Evolutionary conservation across 2,888 invertebrate genomes (phyloP), one percentile per base, ranked within the genome.

Genomic region (Agapetus fuscipes): DNA sequence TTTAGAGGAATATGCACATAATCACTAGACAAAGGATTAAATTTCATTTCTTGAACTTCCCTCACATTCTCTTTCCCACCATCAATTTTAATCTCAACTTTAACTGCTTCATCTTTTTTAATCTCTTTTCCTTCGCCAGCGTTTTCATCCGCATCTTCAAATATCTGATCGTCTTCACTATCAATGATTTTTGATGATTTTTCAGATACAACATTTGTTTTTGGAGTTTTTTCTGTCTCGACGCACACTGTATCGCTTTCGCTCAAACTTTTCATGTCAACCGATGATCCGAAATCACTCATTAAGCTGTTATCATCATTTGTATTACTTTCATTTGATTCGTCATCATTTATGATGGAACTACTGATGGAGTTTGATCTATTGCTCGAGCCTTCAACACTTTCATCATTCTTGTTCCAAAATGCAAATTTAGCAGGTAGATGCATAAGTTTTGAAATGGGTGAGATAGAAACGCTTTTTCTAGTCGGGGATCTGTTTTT

Each of bases 341-440:
- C 14, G 39, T 37, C 37, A 20, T 39, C 30, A 3, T 33, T 35
- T 7, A 17, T 53, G n/a, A 64, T 62, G 26, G 65, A 64, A 46
- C 60, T 56, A 50, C 62, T 58, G 48, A 62, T 62, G 11, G 51
- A 46, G 25, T 52, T 52, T 40, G 64, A 63, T 15, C 53, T 43
- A 51, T 60, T 61, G 2, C 51, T 41, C 53, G 58, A 62, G 7
- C 64, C 61, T 26, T 69, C 68, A 45, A 51, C 56, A 58, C 66
- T 72, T 49, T 20, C 20, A 9, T 20, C 20, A 20, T 20, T 20
- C 20, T 9, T 4, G 20, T 67, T 59, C 72, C 74, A 74, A 56
- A 74, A 72, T 26, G 63, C 68, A 42, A 76, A 57, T 59, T 72
- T 74, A 48, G 67, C 64, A 5, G 75, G 73, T 35, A 76, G 54